phyloP scores from a whole-genome alignment of 2,113 vertebrate genomes.

The Halichoerus grypus region DNA sequence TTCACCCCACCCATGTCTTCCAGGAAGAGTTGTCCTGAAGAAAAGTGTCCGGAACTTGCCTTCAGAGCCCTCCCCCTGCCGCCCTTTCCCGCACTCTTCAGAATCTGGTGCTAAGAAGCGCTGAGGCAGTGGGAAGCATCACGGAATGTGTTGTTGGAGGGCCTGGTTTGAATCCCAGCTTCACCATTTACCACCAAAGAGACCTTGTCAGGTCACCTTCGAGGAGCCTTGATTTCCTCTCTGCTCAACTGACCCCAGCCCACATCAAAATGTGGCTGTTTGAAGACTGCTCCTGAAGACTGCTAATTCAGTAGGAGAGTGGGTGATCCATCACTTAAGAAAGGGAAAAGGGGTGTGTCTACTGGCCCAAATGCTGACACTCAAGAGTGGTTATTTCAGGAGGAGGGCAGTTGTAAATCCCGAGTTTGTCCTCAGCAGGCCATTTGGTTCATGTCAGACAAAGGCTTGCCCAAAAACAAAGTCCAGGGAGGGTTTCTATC shows the following conservation, averaged over 20 bases:
- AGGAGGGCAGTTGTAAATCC: slow-evolving; percentile 1
- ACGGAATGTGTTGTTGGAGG: fast-evolving
- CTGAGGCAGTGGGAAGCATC: no score
- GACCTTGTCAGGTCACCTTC: neutral
- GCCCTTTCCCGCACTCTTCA: neutral
- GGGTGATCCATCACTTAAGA: neutral
- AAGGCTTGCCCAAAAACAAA: neutral
- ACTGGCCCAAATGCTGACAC: neutral
- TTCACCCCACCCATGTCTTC: neutral
- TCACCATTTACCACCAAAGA: neutral
- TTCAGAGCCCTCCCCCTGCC: neutral
- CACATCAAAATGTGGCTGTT: no score
- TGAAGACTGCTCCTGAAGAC: neutral
- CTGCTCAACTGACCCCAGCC: neutral
- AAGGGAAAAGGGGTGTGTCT: neutral
- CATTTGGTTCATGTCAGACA: neutral
- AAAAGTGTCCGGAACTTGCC: neutral
- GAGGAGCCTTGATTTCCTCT: neutral
- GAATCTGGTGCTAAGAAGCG: neutral
- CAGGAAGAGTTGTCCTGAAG: neutral
- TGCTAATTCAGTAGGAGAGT: neutral
- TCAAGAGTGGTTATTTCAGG: neutral
- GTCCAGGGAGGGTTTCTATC: neutral
- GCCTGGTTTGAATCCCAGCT: neutral
- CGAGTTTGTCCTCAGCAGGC: neutral